These are phyloP conservation scores for Ophraella communa DNA, from an alignment of 2,888 invertebrate genomes.

Conservation along the genomic window DNA sequence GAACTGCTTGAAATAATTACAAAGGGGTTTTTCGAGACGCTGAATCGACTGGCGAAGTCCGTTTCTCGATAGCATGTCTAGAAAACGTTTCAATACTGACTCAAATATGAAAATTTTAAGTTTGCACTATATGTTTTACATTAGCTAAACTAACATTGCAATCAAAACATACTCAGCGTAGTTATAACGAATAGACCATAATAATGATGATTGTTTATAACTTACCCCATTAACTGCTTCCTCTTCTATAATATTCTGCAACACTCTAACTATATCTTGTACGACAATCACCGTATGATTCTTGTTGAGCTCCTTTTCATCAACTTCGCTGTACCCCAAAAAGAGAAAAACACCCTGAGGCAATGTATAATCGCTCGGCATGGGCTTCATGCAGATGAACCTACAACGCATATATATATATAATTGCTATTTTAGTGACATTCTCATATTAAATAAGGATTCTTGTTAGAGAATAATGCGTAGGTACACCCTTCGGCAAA, in stretches of 20 bases:
- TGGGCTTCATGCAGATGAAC: constrained; percentile 91
- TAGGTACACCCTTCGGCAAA: neutral
- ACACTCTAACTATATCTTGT: constrained; percentile 81
- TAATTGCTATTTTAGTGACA: constrained; percentile 21
- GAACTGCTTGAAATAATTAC: too few relatives aligned
- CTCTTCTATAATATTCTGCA: constrained; percentile 79
- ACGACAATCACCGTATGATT: constrained; percentile 85
- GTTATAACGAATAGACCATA: too few relatives aligned
- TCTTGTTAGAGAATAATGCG: neutral
- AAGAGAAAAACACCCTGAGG: constrained; percentile 88
- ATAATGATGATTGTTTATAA: too few relatives aligned
- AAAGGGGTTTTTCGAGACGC: too few relatives aligned
- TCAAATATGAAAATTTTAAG: too few relatives aligned
- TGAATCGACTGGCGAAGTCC: too few relatives aligned
- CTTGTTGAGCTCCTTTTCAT: constrained; percentile 77
- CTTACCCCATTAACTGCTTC: constrained; percentile 76
- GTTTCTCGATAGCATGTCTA: too few relatives aligned
- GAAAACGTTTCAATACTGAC: too few relatives aligned
- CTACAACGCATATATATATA: constrained; percentile 50
- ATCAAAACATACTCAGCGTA: constrained; percentile 8
- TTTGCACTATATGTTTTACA: too few relatives aligned
- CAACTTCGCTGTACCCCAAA: constrained; percentile 89
- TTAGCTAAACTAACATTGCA: too few relatives aligned
- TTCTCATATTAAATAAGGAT: neutral
- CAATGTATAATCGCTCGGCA: constrained; percentile 76